Evolutionary conservation across 2,113 vertebrate species (phyloP).

Genomic region (Trichomycterus rosablanca): DNA sequence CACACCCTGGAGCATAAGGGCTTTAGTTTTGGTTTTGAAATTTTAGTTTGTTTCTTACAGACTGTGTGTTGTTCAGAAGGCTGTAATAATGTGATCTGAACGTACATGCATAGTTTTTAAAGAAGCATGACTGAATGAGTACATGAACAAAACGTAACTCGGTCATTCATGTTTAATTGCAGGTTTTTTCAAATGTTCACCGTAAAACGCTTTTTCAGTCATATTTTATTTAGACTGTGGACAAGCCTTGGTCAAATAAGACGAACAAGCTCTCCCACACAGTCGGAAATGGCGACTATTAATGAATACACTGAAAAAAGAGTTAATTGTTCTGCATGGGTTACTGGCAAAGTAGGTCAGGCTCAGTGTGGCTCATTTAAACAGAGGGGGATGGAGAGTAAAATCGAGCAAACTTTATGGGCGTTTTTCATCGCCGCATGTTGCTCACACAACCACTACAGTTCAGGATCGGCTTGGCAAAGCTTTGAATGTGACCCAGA

Average conservation of each 20-base stretch:
- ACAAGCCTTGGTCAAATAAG: slow-evolving; percentile 12
- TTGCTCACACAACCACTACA: not conserved
- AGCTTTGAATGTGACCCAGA: slow-evolving; percentile 52
- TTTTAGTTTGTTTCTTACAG: too few species aligned
- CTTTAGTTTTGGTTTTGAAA: too few species aligned
- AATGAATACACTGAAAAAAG: slow-evolving; percentile 45
- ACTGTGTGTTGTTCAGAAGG: not conserved
- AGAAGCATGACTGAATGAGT: slow-evolving; percentile 42
- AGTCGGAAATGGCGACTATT: slow-evolving; percentile 46
- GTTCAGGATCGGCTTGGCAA: slow-evolving; percentile 33
- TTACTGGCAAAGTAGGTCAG: slow-evolving; percentile 63
- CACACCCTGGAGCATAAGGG: too few species aligned
- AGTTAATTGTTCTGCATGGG: slow-evolving; percentile 61
- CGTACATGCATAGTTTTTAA: not conserved
- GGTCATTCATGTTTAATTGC: slow-evolving; percentile 60
- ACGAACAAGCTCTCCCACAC: slow-evolving; percentile 10
- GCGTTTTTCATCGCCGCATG: slow-evolving; percentile 35
- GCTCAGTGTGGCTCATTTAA: slow-evolving; percentile 58
- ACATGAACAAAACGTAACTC: slow-evolving; percentile 61
- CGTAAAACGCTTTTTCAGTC: slow-evolving; percentile 28
- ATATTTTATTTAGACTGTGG: slow-evolving; percentile 33
- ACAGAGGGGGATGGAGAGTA: slow-evolving; percentile 26
- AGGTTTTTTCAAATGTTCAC: slow-evolving; percentile 41
- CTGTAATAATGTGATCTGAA: too few species aligned
- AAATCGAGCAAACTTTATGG: slow-evolving; percentile 26